A percentile compares a stretch with the other conserved stretches of the same genome.
These are phyloP conservation scores for Bolborhynchus lineola DNA, from an alignment of 2,113 vertebrate species.

Conservation along the genomic window DNA sequence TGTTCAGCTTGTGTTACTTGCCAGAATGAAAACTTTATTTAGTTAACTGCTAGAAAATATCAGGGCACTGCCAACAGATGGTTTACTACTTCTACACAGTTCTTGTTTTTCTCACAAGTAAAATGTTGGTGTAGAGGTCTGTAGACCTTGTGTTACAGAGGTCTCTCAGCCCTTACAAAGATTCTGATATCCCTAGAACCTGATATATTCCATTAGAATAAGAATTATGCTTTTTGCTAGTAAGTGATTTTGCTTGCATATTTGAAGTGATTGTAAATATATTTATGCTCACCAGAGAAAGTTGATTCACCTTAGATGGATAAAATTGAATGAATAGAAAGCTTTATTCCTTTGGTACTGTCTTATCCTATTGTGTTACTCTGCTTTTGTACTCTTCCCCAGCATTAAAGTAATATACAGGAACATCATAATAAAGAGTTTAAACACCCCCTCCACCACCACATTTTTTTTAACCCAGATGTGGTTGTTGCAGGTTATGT, in stretches of 20 bases:
- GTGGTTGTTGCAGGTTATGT: not conserved
- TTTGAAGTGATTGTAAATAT: not conserved
- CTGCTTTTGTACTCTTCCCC: not conserved
- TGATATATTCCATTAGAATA: not conserved
- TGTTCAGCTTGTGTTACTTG: not conserved
- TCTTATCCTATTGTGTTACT: not conserved
- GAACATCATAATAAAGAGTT: not conserved
- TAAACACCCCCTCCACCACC: not conserved
- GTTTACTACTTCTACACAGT: not conserved
- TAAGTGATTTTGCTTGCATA: not conserved
- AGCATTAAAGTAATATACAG: not conserved
- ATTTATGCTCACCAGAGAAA: not conserved
- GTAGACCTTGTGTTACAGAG: not conserved
- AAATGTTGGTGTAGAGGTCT: not conserved
- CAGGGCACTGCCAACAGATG: not conserved
- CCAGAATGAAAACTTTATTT: not conserved
- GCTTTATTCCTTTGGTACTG: not conserved
- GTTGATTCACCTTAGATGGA: not conserved
- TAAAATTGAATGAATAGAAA: not conserved
- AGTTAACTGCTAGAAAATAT: not conserved
- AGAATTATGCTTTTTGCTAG: not conserved
- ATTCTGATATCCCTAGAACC: not conserved
- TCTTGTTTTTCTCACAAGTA: not conserved
- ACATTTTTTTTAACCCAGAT: not conserved
- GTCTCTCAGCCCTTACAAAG: not conserved